These are phyloP conservation scores for Allophyes oxyacanthae DNA, from an alignment of 2,888 invertebrate species.

Conservation along the genomic window DNA sequence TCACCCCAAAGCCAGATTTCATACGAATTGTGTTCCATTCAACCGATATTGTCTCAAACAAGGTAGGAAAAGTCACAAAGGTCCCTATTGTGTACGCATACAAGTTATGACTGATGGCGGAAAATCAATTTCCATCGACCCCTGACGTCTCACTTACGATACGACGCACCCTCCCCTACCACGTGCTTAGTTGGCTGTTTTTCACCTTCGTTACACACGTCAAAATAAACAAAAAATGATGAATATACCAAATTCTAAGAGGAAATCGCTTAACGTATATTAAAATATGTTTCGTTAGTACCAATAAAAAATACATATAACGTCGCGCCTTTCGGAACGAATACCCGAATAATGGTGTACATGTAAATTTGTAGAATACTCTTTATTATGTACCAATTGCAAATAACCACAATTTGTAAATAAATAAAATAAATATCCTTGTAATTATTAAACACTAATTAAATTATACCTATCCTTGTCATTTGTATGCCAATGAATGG, in stretches of 20 bases:
- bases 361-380: too few species aligned
- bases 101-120: constrained; percentile 83
- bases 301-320: too few species aligned
- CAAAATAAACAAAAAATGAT: constrained; percentile 84
- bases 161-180: constrained; percentile 61
- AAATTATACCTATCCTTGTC: too few species aligned
- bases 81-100: constrained; percentile 66
- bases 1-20: neutral
- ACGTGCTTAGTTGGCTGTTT: constrained; percentile 80
- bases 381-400: too few species aligned
- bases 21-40: constrained; percentile 10
- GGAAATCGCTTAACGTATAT: constrained; percentile 79
- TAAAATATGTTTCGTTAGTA: constrained; percentile 66
- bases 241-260: constrained; percentile 64
- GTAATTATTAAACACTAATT: too few species aligned
- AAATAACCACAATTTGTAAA: too few species aligned
- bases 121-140: constrained; percentile 87
- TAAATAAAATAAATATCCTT: too few species aligned
- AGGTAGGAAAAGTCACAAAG: constrained; percentile 58
- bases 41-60: constrained; percentile 40
- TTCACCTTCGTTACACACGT: constrained; percentile 87
- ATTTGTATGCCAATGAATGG: too few species aligned
- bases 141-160: constrained; percentile 83
- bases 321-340: too few species aligned
- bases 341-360: too few species aligned